Evolutionary conservation across 1,140 invertebrate species (phyloP), one percentile per base, ranked within the genome.

Genomic region (Drosophila pallidifrons): DNA sequence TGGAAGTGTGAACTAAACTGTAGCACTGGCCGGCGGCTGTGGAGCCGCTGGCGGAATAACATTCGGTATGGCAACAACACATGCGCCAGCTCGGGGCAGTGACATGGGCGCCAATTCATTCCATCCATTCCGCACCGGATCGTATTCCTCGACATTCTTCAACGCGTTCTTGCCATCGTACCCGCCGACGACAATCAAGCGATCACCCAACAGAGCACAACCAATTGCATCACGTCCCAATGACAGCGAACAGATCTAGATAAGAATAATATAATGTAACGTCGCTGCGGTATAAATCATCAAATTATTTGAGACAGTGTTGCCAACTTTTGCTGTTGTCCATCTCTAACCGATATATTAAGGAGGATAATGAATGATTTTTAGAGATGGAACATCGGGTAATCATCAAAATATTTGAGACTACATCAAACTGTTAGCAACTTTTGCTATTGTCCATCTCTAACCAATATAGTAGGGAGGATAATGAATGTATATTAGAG

Each of bases 81-180:
- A 97, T 51, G 97, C 96, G 60, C 97, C 97, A 54, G 97, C 97
- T 73, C 97, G 94, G 43, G 97, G 96, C 30, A 95, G 96, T 80
- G 95, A 95, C 49, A 98, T 93, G 11, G 96, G 95, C 32, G 96
- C 94, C 67, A 97, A 94, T 54, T 94, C 93, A n/a, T 93, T 93
- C 98, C 98, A 99, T 82, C 96, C 96, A 93, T 99, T 98, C 0
- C 94, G 95, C 91, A 96, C 95, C 8, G 98, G 96, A 93, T 99
- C 98, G 93, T 99, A 99, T 78, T 97, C 95, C 93, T 99, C 98
- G 15, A 99, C 98, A 64, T 96, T 95, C 83, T 96, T 97, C 1
- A 99, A 93, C 93, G 98, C 99, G 70, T 96, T 95, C 85, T 97
- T 96, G n/a, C 98, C 98, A 94, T 99, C 98, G 93, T 99, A 99